These are phyloP conservation scores for Stegodyphus dumicola DNA, from an alignment of 1,140 invertebrate genomes.

Conservation along the genomic window DNA sequence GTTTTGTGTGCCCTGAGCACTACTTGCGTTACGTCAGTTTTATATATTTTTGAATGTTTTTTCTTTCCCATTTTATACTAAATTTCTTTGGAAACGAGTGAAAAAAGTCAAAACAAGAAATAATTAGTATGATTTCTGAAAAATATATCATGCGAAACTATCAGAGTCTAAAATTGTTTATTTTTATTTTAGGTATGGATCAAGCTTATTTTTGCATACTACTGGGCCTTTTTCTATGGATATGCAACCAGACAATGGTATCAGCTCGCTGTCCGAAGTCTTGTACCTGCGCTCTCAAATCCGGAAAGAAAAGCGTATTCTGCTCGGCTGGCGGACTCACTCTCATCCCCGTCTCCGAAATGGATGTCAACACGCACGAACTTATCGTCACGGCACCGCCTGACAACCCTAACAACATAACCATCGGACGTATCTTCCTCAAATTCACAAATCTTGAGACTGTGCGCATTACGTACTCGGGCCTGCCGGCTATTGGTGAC, in stretches of 20 bases:
- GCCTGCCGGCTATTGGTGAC: constrained; percentile 81
- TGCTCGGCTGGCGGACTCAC: constrained; percentile 75
- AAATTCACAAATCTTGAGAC: constrained; percentile 77
- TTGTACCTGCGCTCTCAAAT: constrained; percentile 67
- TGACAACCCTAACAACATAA: constrained; percentile 76
- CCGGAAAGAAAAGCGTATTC: constrained; percentile 65
- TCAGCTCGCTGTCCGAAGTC: constrained; percentile 62
- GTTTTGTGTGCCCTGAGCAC: no score
- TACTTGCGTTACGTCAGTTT: no score
- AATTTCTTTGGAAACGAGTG: no score
- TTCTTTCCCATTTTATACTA: no score
- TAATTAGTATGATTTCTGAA: no score
- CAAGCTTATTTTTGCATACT: background rate
- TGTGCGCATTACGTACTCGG: constrained; percentile 79
- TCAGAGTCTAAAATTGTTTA: no score
- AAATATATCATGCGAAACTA: no score
- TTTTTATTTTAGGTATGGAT: no score
- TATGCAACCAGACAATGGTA: background rate
- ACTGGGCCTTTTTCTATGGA: background rate
- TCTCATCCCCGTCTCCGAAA: constrained; percentile 73
- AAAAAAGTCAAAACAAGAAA: no score
- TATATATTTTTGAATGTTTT: no score
- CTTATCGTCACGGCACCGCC: constrained; percentile 78
- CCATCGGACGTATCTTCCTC: constrained; percentile 80
- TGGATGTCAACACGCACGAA: constrained; percentile 75